Conservation (phyloP, 2,888 invertebrate species). For the Acanthacorydalis orientalis region DNA sequence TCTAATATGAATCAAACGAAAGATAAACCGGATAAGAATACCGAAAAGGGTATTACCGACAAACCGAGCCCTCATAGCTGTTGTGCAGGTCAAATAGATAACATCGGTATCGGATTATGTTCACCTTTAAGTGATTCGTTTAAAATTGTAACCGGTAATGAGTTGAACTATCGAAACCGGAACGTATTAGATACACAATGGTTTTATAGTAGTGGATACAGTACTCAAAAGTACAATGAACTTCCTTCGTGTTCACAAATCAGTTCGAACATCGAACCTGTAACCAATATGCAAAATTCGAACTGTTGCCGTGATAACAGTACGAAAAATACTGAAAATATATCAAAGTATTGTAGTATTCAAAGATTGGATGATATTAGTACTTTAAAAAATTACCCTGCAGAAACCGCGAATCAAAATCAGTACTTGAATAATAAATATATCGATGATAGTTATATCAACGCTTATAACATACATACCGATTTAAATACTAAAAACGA, state of each 20-base stretch:
- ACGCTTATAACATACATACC: too few species aligned
- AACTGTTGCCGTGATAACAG: constrained; percentile 2
- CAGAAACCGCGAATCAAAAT: too few species aligned
- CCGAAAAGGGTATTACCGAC: constrained; percentile 13
- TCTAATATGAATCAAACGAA: constrained; percentile 16
- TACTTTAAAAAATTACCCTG: too few species aligned
- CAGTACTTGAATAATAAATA: too few species aligned
- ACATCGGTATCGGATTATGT: constrained; percentile 1
- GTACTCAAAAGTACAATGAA: constrained; percentile 17
- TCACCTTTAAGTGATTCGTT: constrained; percentile 16
- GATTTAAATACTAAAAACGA: neutral
- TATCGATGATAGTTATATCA: too few species aligned
- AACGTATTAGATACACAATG: constrained; percentile 12
- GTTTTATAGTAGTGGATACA: constrained; percentile 14
- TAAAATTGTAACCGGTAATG: constrained; percentile 14
- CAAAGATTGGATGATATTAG: constrained; percentile 11
- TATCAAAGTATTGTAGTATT: constrained; percentile 16
- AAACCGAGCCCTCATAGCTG: constrained; percentile 22
- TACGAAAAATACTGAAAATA: constrained; percentile 7
- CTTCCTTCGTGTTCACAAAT: constrained; percentile 21
- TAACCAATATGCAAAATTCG: neutral
- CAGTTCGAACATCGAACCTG: constrained; percentile 9
- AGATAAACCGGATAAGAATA: constrained; percentile 13
- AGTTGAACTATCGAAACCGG: constrained; percentile 8
- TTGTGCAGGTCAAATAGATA: constrained; percentile 13